Base-by-base conservation (phyloP, 2,888 invertebrate species). In the Thymelicus lineola region DNA sequence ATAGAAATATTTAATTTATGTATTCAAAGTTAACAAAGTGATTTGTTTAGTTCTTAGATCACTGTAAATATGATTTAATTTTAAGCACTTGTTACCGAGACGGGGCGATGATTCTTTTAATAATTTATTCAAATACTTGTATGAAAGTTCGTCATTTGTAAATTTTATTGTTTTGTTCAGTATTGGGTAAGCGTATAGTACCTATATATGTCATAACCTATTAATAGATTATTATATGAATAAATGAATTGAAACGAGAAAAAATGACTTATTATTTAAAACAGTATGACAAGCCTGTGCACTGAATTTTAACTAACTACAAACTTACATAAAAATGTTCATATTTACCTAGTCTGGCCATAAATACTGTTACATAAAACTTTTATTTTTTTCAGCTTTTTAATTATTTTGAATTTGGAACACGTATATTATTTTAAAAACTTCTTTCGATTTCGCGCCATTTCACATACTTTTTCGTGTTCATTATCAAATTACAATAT, bases 91-190 rank as follows among this genome's bases (percentile, higher is more conserved):
- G 91, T 91, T 91, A 91, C 89, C 86, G 84, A 76, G 73, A 79
- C 75, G 80, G 82, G 73, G 73, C 72, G 75, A 71, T 71, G 76
- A 76, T 76, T 79, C 62, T 48, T 77, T 80, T 79, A 80, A 75
- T 82, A 80, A 84, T 84, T 86, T 87, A 84, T 78, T 83, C 77
- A 82, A 82, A 76, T 79, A 81, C 78, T 76, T 84, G 73, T 81
- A 83, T 80, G 80, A 83, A 82, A 82, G 86, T 88, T 89, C 89
- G 84, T 84, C 82, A 83, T 80, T 74, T 90, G 89, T 91, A 92
- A 90, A 92, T 91, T 91, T 89, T 92, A 91, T 91, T 83, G 86
- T 91, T 92, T 90, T 89, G 91, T 93, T 92, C 91, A 89, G 90
- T 91, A 93, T 91, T 91, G 86, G 84, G 80, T 92, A 91, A 90